Percentiles rank a stretch among this genome's conserved stretches.
These are phyloP conservation scores for Plebejus argus DNA, from an alignment of 2,888 invertebrate genomes.

Conservation along the genomic window DNA sequence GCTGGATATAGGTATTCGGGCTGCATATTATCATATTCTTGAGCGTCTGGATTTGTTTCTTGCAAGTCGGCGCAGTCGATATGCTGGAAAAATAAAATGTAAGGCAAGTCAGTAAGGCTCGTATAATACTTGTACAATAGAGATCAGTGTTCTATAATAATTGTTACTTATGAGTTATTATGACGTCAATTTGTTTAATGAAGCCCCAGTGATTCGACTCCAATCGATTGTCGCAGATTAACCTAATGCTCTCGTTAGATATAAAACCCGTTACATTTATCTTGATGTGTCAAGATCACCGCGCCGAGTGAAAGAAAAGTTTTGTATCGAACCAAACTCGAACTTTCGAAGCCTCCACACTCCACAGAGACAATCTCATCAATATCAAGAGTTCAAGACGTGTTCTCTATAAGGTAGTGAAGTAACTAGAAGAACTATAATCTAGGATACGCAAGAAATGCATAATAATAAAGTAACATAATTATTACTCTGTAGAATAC, in stretches of 20 bases:
- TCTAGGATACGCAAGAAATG: too few species aligned
- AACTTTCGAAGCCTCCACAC: not conserved
- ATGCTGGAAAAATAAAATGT: not conserved
- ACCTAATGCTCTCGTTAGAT: conserved; percentile 5
- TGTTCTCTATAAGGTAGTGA: too few species aligned
- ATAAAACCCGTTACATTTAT: conserved; percentile 5
- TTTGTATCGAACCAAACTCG: not conserved
- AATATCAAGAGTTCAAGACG: too few species aligned
- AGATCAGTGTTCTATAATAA: too few species aligned
- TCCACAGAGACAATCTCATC: too few species aligned
- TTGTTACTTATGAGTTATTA: not conserved
- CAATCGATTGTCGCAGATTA: not conserved
- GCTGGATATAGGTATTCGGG: conserved; percentile 9
- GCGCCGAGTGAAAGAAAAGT: not conserved
- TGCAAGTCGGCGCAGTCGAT: conserved; percentile 7
- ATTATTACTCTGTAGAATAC: not conserved
- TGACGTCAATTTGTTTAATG: not conserved
- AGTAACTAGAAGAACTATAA: too few species aligned
- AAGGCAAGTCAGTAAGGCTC: not conserved
- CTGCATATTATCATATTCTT: not conserved
- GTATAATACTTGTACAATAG: too few species aligned
- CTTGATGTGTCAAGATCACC: conserved; percentile 8
- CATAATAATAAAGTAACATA: too few species aligned
- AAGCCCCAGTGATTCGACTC: not conserved
- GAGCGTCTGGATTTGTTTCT: not conserved